These are phyloP conservation scores for Paradoxurus hermaphroditus DNA, from an alignment of 2,113 vertebrate species.

Conservation along the genomic window DNA sequence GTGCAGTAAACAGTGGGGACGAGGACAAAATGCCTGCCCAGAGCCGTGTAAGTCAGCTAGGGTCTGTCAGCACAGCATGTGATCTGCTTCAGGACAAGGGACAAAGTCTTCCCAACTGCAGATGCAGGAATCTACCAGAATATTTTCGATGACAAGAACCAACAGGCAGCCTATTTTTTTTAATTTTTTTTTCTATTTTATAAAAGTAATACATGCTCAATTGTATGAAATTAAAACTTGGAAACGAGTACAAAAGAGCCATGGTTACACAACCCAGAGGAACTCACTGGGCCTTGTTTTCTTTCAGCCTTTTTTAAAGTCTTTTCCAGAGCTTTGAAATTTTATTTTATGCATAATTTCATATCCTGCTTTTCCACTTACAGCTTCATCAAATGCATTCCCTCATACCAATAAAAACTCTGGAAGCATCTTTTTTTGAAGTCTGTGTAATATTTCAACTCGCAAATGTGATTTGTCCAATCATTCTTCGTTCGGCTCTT, in stretches of 20 bases:
- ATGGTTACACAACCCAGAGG: not conserved
- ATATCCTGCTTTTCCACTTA: constrained; percentile 38
- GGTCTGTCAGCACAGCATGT: not conserved
- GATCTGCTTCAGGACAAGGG: not conserved
- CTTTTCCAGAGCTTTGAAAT: constrained; percentile 38
- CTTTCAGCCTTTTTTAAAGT: not conserved
- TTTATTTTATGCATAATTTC: constrained; percentile 32
- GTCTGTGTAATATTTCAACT: not conserved
- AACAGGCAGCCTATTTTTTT: not conserved
- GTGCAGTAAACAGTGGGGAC: not conserved
- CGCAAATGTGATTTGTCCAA: not conserved
- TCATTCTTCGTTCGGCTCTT: constrained; percentile 1
- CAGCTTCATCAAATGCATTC: constrained; percentile 39
- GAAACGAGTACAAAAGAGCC: not conserved
- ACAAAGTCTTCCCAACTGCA: not conserved
- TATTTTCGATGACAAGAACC: not conserved
- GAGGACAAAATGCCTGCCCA: not conserved
- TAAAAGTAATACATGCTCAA: not conserved
- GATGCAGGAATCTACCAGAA: not conserved
- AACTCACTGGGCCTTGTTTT: not conserved
- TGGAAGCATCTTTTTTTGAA: not conserved
- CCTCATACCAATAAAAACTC: not conserved
- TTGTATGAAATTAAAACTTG: constrained; percentile 6
- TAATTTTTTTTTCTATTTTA: not conserved
- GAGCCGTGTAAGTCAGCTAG: not conserved